phyloP scores from a whole-genome alignment of 2,888 invertebrate genomes.

The Sphaeridia pumilis region DNA sequence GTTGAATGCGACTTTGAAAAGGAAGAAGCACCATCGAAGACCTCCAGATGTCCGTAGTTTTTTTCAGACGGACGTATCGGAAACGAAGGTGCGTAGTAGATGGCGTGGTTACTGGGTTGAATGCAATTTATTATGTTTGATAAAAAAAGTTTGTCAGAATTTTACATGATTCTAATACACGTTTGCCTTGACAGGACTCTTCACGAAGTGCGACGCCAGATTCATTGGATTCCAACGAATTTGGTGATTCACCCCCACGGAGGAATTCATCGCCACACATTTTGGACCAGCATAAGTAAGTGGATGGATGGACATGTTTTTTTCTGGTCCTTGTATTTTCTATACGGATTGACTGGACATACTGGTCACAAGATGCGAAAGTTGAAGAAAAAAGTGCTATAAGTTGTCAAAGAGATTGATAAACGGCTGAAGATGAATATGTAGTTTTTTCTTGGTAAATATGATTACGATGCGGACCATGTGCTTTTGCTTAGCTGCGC shows the following conservation, averaged over 20 bases:
- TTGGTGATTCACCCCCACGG: slow-evolving; percentile 34
- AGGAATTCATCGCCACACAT: slow-evolving; percentile 32
- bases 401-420: neutral
- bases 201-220: slow-evolving; percentile 81
- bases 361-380: neutral
- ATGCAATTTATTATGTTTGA: neutral
- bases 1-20: slow-evolving; percentile 62
- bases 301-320: no score
- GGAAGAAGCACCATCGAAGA: slow-evolving; percentile 42
- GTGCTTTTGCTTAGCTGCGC: neutral
- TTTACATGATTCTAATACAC: neutral
- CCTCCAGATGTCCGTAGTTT: slow-evolving; percentile 35
- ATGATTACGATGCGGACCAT: neutral
- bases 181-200: slow-evolving; percentile 32
- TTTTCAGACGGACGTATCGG: slow-evolving; percentile 34
- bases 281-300: slow-evolving; percentile 25
- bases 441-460: neutral
- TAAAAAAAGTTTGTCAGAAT: neutral
- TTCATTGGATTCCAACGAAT: slow-evolving; percentile 58
- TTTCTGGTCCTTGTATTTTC: neutral
- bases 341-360: neutral
- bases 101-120: neutral
- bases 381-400: neutral
- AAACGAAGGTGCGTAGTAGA: slow-evolving; percentile 28
- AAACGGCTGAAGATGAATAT: neutral